A percentile compares a stretch with the other conserved stretches of the same genome.
Evolutionary conservation across 2,113 vertebrate genomes (phyloP).

Genomic region (Noctilio leporinus): DNA sequence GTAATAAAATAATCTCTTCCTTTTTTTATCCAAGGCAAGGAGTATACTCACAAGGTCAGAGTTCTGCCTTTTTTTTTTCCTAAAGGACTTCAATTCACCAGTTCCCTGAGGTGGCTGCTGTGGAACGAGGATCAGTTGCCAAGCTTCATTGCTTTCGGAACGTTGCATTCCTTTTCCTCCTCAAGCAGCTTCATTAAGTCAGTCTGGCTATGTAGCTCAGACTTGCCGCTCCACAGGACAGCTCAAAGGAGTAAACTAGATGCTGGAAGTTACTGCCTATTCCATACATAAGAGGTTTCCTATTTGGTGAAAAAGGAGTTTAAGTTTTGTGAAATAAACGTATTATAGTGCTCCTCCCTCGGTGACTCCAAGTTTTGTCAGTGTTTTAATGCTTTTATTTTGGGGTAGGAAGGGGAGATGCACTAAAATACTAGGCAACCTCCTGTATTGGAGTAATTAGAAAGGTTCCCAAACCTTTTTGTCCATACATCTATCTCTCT

Average conservation of each 20-base stretch:
- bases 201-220: conserved; percentile 15
- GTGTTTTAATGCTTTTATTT: not conserved
- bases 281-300: conserved; percentile 24
- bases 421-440: not conserved
- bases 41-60: conserved; percentile 58
- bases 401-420: not conserved
- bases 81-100: conserved; percentile 57
- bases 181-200: conserved; percentile 35
- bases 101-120: conserved; percentile 8
- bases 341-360: not conserved
- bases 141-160: conserved; percentile 55
- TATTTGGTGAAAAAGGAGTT: not conserved
- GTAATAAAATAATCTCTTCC: conserved; percentile 61
- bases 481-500: not conserved
- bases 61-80: not conserved
- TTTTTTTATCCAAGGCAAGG: conserved; percentile 65
- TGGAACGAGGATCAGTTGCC: conserved; percentile 31
- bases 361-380: not conserved
- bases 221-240: not conserved
- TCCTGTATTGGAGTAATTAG: not conserved
- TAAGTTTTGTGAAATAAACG: not conserved
- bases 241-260: conserved; percentile 13
- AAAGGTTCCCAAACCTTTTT: not conserved
- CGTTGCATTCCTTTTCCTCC: conserved; percentile 1
- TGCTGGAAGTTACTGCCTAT: not conserved